These are phyloP conservation scores for Allobates femoralis DNA, from an alignment of 2,797 vertebrate genomes.

Conservation along the genomic window DNA sequence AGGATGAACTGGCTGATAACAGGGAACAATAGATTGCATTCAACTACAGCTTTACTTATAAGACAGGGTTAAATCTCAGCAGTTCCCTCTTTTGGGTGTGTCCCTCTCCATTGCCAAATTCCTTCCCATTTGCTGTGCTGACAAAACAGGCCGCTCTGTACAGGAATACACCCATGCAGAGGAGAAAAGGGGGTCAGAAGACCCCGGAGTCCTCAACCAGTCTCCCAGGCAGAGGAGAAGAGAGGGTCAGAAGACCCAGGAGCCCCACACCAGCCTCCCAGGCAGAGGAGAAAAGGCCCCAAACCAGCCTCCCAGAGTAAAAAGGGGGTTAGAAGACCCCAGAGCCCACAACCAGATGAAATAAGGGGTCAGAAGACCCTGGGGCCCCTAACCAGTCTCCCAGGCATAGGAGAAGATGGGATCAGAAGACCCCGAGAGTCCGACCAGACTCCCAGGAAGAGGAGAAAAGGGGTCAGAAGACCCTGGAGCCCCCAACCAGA, in stretches of 20 bases:
- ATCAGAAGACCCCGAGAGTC: too few species aligned
- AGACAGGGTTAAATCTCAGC: slow-evolving; percentile 6
- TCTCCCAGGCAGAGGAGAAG: not conserved
- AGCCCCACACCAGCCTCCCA: too few species aligned
- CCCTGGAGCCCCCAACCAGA: too few species aligned
- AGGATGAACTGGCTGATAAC: not conserved
- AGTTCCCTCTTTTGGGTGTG: not conserved
- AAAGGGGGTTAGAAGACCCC: too few species aligned
- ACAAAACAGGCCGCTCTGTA: not conserved
- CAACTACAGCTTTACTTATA: not conserved
- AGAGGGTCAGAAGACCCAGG: not conserved
- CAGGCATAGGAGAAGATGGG: too few species aligned
- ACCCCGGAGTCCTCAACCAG: too few species aligned
- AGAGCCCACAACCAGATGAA: too few species aligned
- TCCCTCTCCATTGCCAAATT: not conserved
- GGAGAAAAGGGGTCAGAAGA: too few species aligned
- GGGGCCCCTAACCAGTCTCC: too few species aligned
- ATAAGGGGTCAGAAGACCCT: too few species aligned
- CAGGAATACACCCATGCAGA: not conserved
- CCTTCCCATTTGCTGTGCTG: not conserved
- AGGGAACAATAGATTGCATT: not conserved
- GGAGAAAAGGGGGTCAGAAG: not conserved
- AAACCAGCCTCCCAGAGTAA: too few species aligned
- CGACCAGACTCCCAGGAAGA: too few species aligned
- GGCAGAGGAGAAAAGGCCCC: not conserved